Base-by-base conservation (phyloP, 2,888 invertebrate genomes). In the Scaptomyza caliginosa region DNA sequence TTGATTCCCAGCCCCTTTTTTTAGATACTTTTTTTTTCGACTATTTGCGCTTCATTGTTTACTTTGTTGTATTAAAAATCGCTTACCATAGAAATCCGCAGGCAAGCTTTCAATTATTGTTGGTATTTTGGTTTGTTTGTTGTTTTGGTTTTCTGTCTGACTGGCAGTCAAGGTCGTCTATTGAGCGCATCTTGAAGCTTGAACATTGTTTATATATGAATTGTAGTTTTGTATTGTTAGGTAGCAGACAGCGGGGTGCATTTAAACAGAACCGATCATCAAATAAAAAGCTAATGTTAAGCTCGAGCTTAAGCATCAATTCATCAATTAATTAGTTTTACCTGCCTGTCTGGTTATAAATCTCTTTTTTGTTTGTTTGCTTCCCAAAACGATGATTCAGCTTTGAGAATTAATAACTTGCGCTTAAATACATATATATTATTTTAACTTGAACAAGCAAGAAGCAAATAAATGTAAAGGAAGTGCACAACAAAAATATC, bases 61-160 rank as follows among this genome's bases (percentile, higher is more conserved):
- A 78, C 65, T 57, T 75, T 84, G 74, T 67, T 67, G 49, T 66
- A 86, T 86, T 75, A 81, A 78, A 86, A 60, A 72, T 66, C 87
- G 63, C 75, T 82, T 86, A 83, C 77, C 57, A 62, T 80, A 43
- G 68, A 58, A 62, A 57, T 42, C 55, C 62, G 28, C 55, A 66
- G 28, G n/a, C 32, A 10, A 43, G 26, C 40, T 52, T 49, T 39
- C 26, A 43, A 69, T 66, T 63, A 45, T 56, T n/a, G n/a, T 56
- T 50, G 21, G 7, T 38, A 4, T 17, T 40, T 8, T 42, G 34
- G 13, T 52, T 40, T 45, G 49, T 56, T 56, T 50, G 21, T 11
- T 38, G 6, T 17, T 40, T 8, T 42, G 34, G 13, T 52, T 40
- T 45, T 8, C 8, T n/a, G 16, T 28, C 48, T 62, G 59, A 17